Evolutionary conservation across 2,888 invertebrate genomes (phyloP), one percentile per base, ranked within the genome.

Genomic region (Polylopha cassiicola): DNA sequence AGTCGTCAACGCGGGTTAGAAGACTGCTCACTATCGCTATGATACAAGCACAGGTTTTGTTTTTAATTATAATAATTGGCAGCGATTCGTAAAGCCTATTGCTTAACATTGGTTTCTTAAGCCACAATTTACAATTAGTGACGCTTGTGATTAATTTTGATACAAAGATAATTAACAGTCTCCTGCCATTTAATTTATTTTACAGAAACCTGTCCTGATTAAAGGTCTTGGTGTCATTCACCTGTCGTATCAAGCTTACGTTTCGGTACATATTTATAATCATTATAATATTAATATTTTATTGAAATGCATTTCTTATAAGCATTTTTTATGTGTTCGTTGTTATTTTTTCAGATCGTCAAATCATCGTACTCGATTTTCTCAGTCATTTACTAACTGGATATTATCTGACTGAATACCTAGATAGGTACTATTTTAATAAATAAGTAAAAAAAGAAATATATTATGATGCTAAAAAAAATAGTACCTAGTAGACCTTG

Each of bases 1-100:
- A 22, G 2, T 21, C 38, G 5, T 22, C 29, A 1, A 16, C 8
- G 27, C 43, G 43, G 3, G 18, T 34, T 3, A 14, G 43, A 7
- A 34, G 24, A 8, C 7, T 39, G 17, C 13, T 44, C 28, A 29
- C 18, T 5, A 4, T 36, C n/a, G 34, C 43, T 11, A 34, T 44
- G 22, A 9, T 1, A 1, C 30, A 39, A 16, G 39, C 33, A 6
- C 43, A 44, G 43, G 44, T 44, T n/a, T n/a, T n/a, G n/a, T n/a
- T n/a, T n/a, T n/a, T n/a, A n/a, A n/a, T n/a, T n/a, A n/a, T n/a
- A n/a, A n/a, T n/a, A n/a, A n/a, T n/a, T n/a, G n/a, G n/a, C n/a
- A n/a, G n/a, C n/a, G n/a, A n/a, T n/a, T n/a, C n/a, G n/a, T n/a
- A n/a, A n/a, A n/a, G n/a, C n/a, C n/a, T n/a, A n/a, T n/a, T n/a